Evolutionary conservation across 2,113 vertebrate genomes (phyloP).

Genomic region (Melozone crissalis): DNA sequence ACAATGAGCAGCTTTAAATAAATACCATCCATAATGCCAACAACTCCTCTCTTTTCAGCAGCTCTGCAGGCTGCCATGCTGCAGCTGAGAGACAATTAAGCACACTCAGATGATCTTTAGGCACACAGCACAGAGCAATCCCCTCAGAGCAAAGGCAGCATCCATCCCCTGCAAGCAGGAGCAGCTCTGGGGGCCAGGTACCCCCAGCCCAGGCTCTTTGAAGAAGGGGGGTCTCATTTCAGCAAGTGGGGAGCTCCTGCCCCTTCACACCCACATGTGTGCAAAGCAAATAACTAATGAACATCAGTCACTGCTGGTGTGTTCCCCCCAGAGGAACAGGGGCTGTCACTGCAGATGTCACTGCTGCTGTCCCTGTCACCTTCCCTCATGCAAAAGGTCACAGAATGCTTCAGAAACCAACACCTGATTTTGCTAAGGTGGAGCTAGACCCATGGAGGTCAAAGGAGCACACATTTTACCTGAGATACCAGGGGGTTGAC

Average conservation of each 20-base stretch:
- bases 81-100: not conserved
- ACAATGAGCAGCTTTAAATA: not conserved
- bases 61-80: not conserved
- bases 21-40: not conserved
- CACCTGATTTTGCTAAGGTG: not conserved
- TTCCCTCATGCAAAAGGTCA: not conserved
- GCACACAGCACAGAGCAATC: not conserved
- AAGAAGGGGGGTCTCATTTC: not conserved
- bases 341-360: not conserved
- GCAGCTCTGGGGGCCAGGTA: rapidly evolving
- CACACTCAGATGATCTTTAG: not conserved
- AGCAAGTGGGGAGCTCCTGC: not conserved
- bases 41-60: not conserved
- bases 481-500: not conserved
- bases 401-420: not conserved
- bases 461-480: not conserved
- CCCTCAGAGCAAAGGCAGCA: not conserved
- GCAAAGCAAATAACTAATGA: rapidly evolving
- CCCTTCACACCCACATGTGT: rapidly evolving
- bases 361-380: not conserved
- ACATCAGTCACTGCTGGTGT: rapidly evolving
- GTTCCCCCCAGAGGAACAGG: not conserved
- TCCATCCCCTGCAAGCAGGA: not conserved
- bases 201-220: not conserved
- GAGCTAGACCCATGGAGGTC: not conserved